These are phyloP conservation scores for Otis tarda DNA, from an alignment of 2,113 vertebrate genomes.

Conservation along the genomic window DNA sequence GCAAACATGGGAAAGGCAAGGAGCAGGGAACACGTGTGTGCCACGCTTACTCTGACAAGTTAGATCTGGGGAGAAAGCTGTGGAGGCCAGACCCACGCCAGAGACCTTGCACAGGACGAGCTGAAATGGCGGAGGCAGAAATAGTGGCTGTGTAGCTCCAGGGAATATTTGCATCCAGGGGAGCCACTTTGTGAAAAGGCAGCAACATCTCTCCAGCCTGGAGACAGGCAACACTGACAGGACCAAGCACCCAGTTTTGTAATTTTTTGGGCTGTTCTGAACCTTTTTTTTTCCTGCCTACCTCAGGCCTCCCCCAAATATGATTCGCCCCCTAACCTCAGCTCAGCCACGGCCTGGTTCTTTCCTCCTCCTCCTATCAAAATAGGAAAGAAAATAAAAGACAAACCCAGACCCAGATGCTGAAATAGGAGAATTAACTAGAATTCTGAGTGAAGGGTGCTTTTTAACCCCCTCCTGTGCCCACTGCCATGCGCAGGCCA, in stretches of 20 bases:
- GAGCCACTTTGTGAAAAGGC: not conserved
- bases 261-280: not conserved
- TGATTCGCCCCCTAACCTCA: accelerated
- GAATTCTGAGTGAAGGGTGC: not conserved
- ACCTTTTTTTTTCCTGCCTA: not conserved
- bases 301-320: not conserved
- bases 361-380: not conserved
- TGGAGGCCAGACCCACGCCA: not conserved
- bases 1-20: not conserved
- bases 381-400: not conserved
- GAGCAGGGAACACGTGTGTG: not conserved
- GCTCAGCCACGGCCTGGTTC: not conserved
- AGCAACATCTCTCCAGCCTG: not conserved
- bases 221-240: not conserved
- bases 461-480: not conserved
- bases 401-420: not conserved
- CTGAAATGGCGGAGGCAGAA: not conserved
- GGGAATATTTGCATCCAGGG: not conserved
- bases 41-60: not conserved
- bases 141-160: accelerated
- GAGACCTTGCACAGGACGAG: not conserved
- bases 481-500: accelerated
- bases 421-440: not conserved
- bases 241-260: not conserved
- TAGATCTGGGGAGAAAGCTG: accelerated